phyloP scores from a whole-genome alignment of 2,797 vertebrate genomes.

The Eurystomus glaucurus region DNA sequence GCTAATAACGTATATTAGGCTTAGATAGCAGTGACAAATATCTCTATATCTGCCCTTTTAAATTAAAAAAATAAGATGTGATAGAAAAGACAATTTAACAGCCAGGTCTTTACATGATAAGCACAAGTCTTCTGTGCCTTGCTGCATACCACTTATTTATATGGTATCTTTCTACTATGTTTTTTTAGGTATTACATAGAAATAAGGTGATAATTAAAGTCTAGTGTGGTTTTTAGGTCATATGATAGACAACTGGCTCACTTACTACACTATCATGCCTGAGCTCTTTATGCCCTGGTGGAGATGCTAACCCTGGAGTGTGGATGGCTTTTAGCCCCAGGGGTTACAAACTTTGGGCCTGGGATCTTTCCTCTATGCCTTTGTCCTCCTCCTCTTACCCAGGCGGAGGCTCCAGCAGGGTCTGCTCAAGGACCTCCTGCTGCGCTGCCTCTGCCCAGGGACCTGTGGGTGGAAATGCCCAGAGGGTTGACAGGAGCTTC shows the following conservation, averaged over 20 bases:
- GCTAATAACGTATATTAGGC: not conserved
- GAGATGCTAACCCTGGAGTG: fast-evolving
- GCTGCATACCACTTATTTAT: not conserved
- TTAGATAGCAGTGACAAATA: not conserved
- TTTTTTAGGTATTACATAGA: not conserved
- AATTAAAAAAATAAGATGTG: not conserved
- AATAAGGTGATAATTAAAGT: not conserved
- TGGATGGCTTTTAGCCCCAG: not conserved
- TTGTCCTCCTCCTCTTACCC: not conserved
- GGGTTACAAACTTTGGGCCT: fast-evolving
- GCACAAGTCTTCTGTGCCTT: not conserved
- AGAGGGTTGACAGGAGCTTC: fast-evolving
- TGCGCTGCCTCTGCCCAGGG: not conserved
- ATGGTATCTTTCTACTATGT: not conserved
- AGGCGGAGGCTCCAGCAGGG: fast-evolving
- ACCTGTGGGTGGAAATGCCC: not conserved
- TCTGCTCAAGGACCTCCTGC: not conserved
- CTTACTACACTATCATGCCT: not conserved
- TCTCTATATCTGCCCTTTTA: not conserved
- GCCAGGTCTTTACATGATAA: not conserved
- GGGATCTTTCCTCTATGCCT: fast-evolving
- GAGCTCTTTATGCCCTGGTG: fast-evolving
- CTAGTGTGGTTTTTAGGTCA: not conserved
- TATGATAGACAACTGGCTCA: fast-evolving
- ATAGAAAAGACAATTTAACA: not conserved